These are phyloP conservation scores for Oscheius sp. DNA, from an alignment of 2,888 invertebrate species.

Conservation along the genomic window DNA sequence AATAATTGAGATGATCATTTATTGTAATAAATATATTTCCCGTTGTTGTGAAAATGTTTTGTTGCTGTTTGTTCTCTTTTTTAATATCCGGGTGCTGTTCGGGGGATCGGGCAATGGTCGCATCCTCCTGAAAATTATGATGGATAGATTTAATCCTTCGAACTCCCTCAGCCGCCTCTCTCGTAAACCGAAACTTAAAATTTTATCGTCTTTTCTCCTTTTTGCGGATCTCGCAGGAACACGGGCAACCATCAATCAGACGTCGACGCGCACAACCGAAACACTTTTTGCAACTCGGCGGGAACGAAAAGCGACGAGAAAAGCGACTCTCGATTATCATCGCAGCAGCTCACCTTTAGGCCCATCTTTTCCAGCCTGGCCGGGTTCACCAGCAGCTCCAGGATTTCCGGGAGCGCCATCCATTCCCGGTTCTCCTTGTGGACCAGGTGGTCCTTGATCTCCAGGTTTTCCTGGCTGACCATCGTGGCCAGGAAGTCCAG, in stretches of 20 bases:
- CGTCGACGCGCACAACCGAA: constrained; percentile 22
- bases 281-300: constrained; percentile 28
- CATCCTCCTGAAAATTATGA: constrained; percentile 45
- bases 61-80: neutral
- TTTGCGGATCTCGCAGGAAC: constrained; percentile 10
- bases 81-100: constrained; percentile 57
- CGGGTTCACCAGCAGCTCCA: constrained; percentile 60
- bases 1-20: constrained; percentile 2
- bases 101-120: constrained; percentile 60
- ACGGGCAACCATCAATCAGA: constrained; percentile 27
- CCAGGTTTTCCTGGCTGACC: constrained; percentile 59
- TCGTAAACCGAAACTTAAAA: constrained; percentile 18
- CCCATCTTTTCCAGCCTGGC: constrained; percentile 59
- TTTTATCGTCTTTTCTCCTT: constrained; percentile 15
- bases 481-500: constrained; percentile 41
- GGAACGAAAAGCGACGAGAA: constrained; percentile 6
- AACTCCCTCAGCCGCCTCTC: neutral
- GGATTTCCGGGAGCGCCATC: constrained; percentile 58
- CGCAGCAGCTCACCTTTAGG: constrained; percentile 36
- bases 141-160: neutral
- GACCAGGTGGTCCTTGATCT: constrained; percentile 45
- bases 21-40: constrained; percentile 1
- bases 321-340: neutral
- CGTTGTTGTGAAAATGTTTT: neutral
- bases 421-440: constrained; percentile 47